Conservation (phyloP, 2,113 vertebrate genomes). For the Amblyopsis rosae region DNA sequence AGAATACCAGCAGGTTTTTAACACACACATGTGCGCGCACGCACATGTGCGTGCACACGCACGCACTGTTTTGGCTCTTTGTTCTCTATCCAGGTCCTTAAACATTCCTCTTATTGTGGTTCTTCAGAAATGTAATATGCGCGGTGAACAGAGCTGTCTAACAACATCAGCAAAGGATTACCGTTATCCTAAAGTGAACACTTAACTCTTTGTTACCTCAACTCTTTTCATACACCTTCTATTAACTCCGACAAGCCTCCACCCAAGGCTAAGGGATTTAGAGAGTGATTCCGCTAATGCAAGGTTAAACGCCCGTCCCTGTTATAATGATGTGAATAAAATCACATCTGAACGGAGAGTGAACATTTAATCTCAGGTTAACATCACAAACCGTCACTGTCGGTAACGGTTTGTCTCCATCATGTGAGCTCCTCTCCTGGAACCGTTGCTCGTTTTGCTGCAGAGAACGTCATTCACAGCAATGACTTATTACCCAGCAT, state of each 20-base stretch:
- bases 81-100: constrained; percentile 12
- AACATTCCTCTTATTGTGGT: constrained; percentile 22
- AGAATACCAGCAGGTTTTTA: background rate
- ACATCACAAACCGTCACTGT: background rate
- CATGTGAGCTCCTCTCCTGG: background rate
- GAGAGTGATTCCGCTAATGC: background rate
- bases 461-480: background rate
- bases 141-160: constrained; percentile 32
- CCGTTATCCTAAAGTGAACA: background rate
- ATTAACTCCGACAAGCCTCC: background rate
- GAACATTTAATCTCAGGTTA: background rate
- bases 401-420: background rate
- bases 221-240: background rate
- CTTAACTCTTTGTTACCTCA: background rate
- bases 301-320: background rate
- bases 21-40: constrained; percentile 39
- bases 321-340: background rate
- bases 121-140: constrained; percentile 60
- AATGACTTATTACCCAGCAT: background rate
- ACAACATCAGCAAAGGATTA: background rate
- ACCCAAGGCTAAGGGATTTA: background rate
- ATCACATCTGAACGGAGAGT: background rate
- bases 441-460: too few relatives aligned
- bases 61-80: too few relatives aligned
- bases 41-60: too few relatives aligned